Evolutionary conservation across 2,888 invertebrate species (phyloP), one percentile per base, ranked within the genome.

Genomic region (Lasioglossum lativentre): DNA sequence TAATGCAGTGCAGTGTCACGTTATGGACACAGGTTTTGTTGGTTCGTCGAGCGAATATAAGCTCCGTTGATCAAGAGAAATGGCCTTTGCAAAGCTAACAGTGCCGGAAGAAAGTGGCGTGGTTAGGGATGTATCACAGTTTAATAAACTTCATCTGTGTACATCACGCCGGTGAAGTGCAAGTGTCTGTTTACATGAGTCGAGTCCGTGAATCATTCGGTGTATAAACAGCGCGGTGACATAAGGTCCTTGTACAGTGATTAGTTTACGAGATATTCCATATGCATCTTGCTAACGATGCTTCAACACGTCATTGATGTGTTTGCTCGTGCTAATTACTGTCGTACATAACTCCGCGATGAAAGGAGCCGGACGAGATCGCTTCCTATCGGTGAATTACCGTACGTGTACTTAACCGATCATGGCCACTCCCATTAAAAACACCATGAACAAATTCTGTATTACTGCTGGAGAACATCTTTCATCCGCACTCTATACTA

Each of bases 191-290:
- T 59, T 59, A 27, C 59, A 27, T 0, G 59, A 27, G 59, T 27
- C 27, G 59, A 59, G 59, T 59, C 59, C 59, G 27, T 59, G 59
- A 59, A 59, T 59, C 59, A 59, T 59, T 59, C 59, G 59, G 59
- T 59, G 59, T 23, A 59, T 59, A 59, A 59, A 59, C 59, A 59
- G 59, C 59, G 12, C n/a, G 14, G 14, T 12, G 27, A 27, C 27
- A 12, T 27, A 59, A 59, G 59, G 59, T n/a, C 27, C 59, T 59
- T 27, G 27, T 27, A 59, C 59, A 59, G 27, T 59, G 59, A 59
- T 59, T 59, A 59, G 59, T 59, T 59, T 59, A 59, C 59, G 59
- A 59, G 59, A 59, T 59, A 59, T 59, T 59, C 59, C 59, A 59
- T 59, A 59, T 59, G 59, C 59, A 59, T 27, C 59, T 59, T 59